Conservation (phyloP, 2,797 vertebrate species). For the Simalia tracyae region DNA sequence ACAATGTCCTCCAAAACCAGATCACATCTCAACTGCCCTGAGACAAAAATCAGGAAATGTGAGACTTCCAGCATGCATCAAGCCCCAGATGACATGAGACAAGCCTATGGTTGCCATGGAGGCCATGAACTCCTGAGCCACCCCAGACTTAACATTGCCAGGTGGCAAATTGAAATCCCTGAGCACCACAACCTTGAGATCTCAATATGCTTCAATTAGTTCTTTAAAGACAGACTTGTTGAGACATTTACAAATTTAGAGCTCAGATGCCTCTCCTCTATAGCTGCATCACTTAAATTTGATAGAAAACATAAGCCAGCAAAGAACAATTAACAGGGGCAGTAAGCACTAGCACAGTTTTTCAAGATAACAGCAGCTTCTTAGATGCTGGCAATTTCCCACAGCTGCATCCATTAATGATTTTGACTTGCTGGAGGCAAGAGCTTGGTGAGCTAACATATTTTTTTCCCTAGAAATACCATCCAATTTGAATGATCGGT, state of each 20-base stretch:
- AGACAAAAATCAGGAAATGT: not conserved
- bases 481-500: not conserved
- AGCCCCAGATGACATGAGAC: not conserved
- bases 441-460: not conserved
- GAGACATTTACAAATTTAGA: not conserved
- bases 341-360: not conserved
- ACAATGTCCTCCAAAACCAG: not conserved
- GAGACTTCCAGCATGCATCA: not conserved
- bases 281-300: not conserved
- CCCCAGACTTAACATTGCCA: not conserved
- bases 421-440: not conserved
- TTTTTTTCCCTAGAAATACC: not conserved
- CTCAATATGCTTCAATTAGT: not conserved
- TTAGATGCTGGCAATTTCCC: not conserved
- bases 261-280: not conserved
- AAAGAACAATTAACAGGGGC: not conserved
- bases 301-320: not conserved
- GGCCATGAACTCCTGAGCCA: not conserved
- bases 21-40: not conserved
- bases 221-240: not conserved
- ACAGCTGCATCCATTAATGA: not conserved
- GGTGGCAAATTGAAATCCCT: not conserved
- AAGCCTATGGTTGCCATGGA: not conserved
- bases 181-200: not conserved
- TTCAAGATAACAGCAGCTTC: not conserved